phyloP scores from a whole-genome alignment of 2,113 vertebrate species.

The Protobothrops mucrosquamatus region DNA sequence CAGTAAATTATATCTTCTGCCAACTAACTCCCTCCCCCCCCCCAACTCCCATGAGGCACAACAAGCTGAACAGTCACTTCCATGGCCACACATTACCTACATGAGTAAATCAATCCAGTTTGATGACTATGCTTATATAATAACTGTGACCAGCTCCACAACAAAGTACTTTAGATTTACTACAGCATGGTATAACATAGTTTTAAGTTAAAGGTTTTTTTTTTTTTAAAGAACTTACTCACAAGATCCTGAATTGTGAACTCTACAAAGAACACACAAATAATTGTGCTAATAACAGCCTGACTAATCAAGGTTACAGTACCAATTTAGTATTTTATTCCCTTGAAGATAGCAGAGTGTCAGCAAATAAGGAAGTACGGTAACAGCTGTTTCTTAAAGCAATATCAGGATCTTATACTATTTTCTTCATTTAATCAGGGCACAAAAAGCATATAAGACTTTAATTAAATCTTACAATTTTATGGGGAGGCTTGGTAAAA shows the following conservation, averaged over 20 bases:
- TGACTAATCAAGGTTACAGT: conserved; percentile 20
- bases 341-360: conserved; percentile 5
- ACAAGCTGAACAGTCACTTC: background rate
- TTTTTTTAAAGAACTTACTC: conserved; percentile 32
- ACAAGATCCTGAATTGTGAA: conserved; percentile 20
- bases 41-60: background rate
- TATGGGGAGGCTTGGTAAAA: background rate
- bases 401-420: background rate
- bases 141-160: background rate
- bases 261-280: background rate
- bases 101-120: conserved; percentile 7
- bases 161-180: conserved; percentile 28
- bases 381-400: conserved; percentile 9
- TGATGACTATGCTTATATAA: background rate
- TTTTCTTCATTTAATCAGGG: background rate
- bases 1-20: background rate
- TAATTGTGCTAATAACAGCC: conserved; percentile 13
- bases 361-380: background rate
- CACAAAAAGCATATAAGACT: background rate
- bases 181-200: conserved; percentile 1
- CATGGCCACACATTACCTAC: background rate
- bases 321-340: conserved; percentile 5
- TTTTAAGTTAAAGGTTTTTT: conserved; percentile 16
- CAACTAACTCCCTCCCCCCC: background rate
- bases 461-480: background rate